These are phyloP conservation scores for Epinephelus malabaricus DNA, from an alignment of 2,797 vertebrate species.

Conservation along the genomic window DNA sequence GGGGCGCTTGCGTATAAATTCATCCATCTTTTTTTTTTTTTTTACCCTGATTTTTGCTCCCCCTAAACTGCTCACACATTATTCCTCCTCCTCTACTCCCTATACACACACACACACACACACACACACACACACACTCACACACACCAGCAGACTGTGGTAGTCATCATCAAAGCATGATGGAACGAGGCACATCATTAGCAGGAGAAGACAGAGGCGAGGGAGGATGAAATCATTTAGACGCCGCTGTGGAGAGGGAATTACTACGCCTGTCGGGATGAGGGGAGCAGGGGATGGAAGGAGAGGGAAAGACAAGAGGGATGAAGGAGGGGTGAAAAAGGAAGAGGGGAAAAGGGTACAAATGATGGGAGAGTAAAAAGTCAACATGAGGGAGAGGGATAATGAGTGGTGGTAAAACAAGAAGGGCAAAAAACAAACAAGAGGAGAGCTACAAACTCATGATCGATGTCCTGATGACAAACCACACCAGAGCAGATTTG, in stretches of 20 bases:
- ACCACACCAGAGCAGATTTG: conserved; percentile 16
- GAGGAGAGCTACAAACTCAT: neutral
- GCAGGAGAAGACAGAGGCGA: conserved; percentile 69
- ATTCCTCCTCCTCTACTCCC: conserved; percentile 30
- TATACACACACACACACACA: conserved; percentile 30
- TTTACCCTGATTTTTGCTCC: conserved; percentile 25
- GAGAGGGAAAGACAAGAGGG: conserved; percentile 30
- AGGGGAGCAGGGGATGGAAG: conserved; percentile 15
- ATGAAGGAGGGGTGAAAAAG: conserved; percentile 13
- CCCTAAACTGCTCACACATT: conserved; percentile 54
- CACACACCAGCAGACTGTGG: conserved; percentile 26
- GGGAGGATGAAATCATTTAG: conserved; percentile 80
- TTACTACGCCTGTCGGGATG: conserved; percentile 74
- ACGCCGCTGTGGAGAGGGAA: conserved; percentile 68
- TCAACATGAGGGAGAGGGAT: conserved; percentile 46
- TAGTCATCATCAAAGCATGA: conserved; percentile 81
- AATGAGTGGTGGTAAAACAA: conserved; percentile 33
- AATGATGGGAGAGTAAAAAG: conserved; percentile 51
- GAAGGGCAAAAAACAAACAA: conserved; percentile 25
- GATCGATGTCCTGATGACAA: neutral
- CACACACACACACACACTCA: conserved; percentile 22
- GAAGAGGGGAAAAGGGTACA: conserved; percentile 36
- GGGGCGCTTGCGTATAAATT: conserved; percentile 64
- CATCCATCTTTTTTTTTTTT: conserved; percentile 11
- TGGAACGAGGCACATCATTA: conserved; percentile 81